Base-by-base conservation (phyloP, 1,140 invertebrate species). In the Liolophura sinensis region DNA sequence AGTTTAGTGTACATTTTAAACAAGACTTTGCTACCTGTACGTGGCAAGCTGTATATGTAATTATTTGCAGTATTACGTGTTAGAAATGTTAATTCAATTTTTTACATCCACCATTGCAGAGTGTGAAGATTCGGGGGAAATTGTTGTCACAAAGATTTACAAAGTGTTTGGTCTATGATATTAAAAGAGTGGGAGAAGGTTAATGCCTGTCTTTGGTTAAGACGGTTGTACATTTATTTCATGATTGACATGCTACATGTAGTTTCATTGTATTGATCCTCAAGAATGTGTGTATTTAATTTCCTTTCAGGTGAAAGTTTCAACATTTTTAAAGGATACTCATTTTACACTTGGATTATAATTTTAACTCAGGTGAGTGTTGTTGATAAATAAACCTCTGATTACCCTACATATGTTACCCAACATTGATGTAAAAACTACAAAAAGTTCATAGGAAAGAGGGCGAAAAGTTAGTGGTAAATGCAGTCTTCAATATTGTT, bases 311-410 rank as follows among this genome's bases (percentile, higher is more conserved):
- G 49, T 65, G 51, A 57, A 25, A 55, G 64, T 40, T 78, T 74
- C 55, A 57, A 76, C 54, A 24, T 78, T 14, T 72, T 82, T 60
- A 62, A 72, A 61, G 80, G 79, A 18, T 82, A 75, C 59, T 72
- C 70, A 47, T n/a, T 76, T 18, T 77, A 73, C 62, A 77, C 77
- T 15, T 77, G 75, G 74, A 40, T 78, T 12, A 73, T 80, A 20
- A 70, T 82, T 22, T 31, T 78, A 16, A 75, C 73, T 50, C 80
- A 82, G 73, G 77, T 79, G 65, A 73, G 67, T 62, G 22, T 51
- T 16, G 12, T n/a, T 54, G 12, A 5, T 1, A 3, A 54, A 54
- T 24, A 54, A 20, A 20, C 24, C 12, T 24, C 51, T 3, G 3
- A 54, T 54, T 54, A 54, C 51, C 18, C 1, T 20, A 4, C 3